These are phyloP conservation scores for Plotosus lineatus DNA, from an alignment of 2,113 vertebrate species.

Conservation along the genomic window DNA sequence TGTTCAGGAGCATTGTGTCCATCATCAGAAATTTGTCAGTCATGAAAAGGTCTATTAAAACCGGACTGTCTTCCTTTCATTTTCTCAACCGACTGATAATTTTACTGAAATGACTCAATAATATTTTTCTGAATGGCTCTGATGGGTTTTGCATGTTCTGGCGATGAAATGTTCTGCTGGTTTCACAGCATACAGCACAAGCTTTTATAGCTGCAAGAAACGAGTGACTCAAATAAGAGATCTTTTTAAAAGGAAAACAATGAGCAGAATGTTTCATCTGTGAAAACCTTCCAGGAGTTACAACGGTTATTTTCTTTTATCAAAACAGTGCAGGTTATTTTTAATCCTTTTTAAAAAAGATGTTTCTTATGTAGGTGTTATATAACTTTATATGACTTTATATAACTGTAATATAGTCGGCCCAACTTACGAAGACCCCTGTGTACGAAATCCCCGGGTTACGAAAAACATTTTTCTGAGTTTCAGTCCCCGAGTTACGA, in stretches of 20 bases:
- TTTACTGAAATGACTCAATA: neutral
- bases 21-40: neutral
- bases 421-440: no score
- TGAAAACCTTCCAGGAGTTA: neutral
- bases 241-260: neutral
- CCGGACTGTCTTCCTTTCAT: neutral
- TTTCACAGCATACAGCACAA: neutral
- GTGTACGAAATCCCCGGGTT: no score
- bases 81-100: no score
- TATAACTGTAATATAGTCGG: no score
- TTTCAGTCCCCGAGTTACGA: no score
- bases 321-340: no score
- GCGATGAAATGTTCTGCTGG: neutral
- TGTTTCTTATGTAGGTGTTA: neutral
- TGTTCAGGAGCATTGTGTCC: no score
- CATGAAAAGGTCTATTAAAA: no score
- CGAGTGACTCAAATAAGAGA: neutral
- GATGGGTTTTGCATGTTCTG: neutral
- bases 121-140: no score
- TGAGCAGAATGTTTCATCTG: neutral
- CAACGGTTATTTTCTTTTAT: neutral
- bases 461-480: no score
- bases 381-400: no score
- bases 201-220: neutral
- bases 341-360: no score